Evolutionary conservation across 2,888 invertebrate genomes (phyloP), one percentile per base, ranked within the genome.

Genomic region (Coleophora deauratella): DNA sequence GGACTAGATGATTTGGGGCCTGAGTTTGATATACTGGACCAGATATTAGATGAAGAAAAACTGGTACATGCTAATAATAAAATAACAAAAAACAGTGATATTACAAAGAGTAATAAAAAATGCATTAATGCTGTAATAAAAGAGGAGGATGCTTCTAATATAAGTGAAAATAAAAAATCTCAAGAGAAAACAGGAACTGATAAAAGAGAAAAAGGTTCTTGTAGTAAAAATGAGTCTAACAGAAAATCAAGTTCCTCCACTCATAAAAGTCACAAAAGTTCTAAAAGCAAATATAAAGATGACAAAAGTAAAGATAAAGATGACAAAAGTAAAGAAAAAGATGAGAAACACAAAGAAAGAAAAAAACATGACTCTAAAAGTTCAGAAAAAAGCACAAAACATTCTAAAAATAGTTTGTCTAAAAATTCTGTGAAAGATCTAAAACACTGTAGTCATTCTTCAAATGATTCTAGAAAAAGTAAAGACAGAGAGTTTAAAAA

Each of bases 11-110:
- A 86, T 40, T 60, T 86, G 44, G 84, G 81, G 4, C 65, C 79
- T 43, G 86, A 87, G 56, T 87, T 86, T 74, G 86, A 86, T 59
- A 82, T 86, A 34, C 59, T 87, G 45, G 86, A 74, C 52, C 77
- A 87, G 69, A 86, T 87, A 56, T 62, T 86, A 49, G 77, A 84
- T 70, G 86, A 82, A 61, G 82, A 84, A 47, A 59, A 54, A 39
- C 50, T 51, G 33, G 42, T 48, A 54, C 36, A 12, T 15, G 37
- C 31, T 37, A 39, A 33, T 3, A 12, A 2, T 13, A 9, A 33
- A 13, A 12, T 9, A 13, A 33, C 13, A 8, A 6, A 33, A 33
- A 3, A 33, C 21, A 21, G 21, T 21, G 21, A 21, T 11, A 10
- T 10, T 31, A 31, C 31, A 39, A 51, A 59, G 31, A 55, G 42